A percentile compares a stretch with the other conserved stretches of the same genome.
Conservation (phyloP, 1,140 invertebrate species). For the Trachymyrmex septentrionalis region DNA sequence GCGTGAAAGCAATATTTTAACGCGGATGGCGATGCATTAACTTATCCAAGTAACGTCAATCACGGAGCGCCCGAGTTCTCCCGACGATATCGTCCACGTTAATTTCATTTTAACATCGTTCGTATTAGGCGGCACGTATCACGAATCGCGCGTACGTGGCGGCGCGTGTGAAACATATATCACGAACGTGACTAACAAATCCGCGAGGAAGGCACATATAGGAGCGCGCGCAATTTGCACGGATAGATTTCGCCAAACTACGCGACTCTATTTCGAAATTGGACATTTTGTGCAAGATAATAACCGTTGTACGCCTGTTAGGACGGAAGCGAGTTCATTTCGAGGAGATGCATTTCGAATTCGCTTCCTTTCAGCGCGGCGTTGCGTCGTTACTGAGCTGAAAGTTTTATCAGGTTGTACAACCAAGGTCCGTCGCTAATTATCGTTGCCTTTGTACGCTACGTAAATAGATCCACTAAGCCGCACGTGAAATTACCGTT, state of each 20-base stretch:
- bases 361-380: slow-evolving; percentile 2
- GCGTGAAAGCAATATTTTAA: slow-evolving; percentile 41
- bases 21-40: slow-evolving; percentile 17
- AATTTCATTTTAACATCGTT: slow-evolving; percentile 60
- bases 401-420: slow-evolving; percentile 30
- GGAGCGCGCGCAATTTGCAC: slow-evolving; percentile 4
- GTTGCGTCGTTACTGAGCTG: background rate
- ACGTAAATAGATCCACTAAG: background rate
- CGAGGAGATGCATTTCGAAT: background rate
- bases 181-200: slow-evolving; percentile 57
- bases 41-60: slow-evolving; percentile 58
- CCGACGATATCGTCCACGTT: slow-evolving; percentile 37
- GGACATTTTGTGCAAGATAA: slow-evolving; percentile 17
- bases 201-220: background rate
- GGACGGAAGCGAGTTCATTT: slow-evolving; percentile 1
- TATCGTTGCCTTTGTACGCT: slow-evolving; percentile 4
- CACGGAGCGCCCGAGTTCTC: background rate
- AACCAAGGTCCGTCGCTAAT: slow-evolving; percentile 8
- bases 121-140: slow-evolving; percentile 47
- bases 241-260: slow-evolving; percentile 40
- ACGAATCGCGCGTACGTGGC: slow-evolving; percentile 46
- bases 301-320: background rate
- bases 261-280: slow-evolving; percentile 28
- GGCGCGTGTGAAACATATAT: slow-evolving; percentile 40
- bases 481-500: background rate